Base-by-base conservation (phyloP, 2,113 vertebrate genomes). In the Nesogale talazaci region DNA sequence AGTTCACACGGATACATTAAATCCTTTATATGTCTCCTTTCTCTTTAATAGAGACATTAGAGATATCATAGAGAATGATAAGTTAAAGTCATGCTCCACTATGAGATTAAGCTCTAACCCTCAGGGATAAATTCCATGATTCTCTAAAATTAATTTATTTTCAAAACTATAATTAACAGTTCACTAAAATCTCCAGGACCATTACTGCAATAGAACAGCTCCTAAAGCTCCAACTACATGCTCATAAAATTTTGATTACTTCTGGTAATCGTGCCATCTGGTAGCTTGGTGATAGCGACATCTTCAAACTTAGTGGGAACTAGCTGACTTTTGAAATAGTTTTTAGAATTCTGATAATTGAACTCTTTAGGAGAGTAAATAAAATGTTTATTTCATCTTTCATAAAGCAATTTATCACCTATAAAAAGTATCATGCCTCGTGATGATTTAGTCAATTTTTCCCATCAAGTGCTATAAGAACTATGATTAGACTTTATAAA, bases 81-180 rank as follows among this genome's bases (percentile, higher is more conserved):
- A 72, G 88, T 95, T 94, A 91, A 94, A 93, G 34, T 85, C 89
- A 11, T 42, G 34, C 23, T 76, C 46, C 72, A 46, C 85, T 82
- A 7, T 59, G 46, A 91, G 70, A 94, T 94, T 85, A 93, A 94
- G 74, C 57, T 56, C 38, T 69, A 82, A 87, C 38, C 87, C 63
- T 65, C 16, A 79, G 92, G 82, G 91, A 92, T 76, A 57, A 85
- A 93, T 86, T 93, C 52, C 82, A 72, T 85, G 59, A 94, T 94
- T 96, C 93, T 94, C 70, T 94, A 87, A 96, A 96, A 90, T 94
- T 94, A 95, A 97, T 94, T 95, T 97, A 96, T 97, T 95, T 94
- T 91, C 94, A 91, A 89, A 95, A 94, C 70, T 65, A 85, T 94
- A 92, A 96, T 96, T 94, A 96, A 97, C 67, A 91, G 85, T 94